Base-by-base conservation (phyloP, 2,113 vertebrate species). In the Fukomys damarensis region DNA sequence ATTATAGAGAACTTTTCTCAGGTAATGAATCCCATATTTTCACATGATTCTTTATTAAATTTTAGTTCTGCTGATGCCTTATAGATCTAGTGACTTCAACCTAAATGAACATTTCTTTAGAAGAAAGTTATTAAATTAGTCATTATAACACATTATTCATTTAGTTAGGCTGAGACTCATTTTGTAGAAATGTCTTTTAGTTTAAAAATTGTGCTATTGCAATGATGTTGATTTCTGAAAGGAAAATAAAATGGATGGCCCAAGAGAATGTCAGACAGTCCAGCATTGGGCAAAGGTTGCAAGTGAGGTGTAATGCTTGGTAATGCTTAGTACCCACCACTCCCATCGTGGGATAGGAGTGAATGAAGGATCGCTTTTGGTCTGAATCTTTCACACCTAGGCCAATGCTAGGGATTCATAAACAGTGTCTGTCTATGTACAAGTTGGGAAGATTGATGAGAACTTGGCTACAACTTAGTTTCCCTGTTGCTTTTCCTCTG, bases 211-310 rank as follows among this genome's bases (percentile, higher is more conserved):
- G 19, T 84, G 20, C 32, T 46, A 28, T 46, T 87, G 17, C n/a
- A 89, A 14, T 76, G 41, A 74, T 86, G 30, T 77, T 72, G 66
- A 41, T 86, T 93, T 93, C 63, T 97, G 81, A 94, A 65, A 56
- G 54, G 41, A 82, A 94, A 74, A 92, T 28, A 63, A 80, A 76
- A 38, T 24, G 56, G n/a, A 85, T 1, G 46, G 12, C 46, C 41
- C 61, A 30, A 80, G 58, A 84, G 20, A 80, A 30, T 19, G 63
- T 30, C 46, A 61, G 91, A 72, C 66, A 49, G 54, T 28, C 9
- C 61, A 49, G 41, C 56, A 52, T 26, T 56, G 46, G 38, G 9
- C 22, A 35, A 59, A 74, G 22, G n/a, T 83, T 77, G 16, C 68
- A 92, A 94, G 59, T 16, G 54, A 14, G 32, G 38, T 66, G 7